A percentile compares a stretch with the other conserved stretches of the same genome.
phyloP scores from a whole-genome alignment of 2,797 vertebrate species.

The Sebastes elongatus region DNA sequence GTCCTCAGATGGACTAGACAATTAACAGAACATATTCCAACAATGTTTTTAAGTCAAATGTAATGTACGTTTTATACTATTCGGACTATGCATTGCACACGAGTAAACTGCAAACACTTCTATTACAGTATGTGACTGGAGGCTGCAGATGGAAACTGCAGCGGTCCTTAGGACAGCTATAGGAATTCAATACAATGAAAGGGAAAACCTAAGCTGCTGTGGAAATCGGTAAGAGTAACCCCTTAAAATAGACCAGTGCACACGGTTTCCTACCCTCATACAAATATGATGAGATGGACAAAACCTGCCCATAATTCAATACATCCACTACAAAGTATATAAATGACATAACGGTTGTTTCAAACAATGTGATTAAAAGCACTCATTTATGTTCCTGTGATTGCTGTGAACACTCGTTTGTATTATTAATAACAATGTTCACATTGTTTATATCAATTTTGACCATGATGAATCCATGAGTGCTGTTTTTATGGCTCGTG shows the following conservation, averaged over 20 bases:
- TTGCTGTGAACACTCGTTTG: not conserved
- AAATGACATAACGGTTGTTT: not conserved
- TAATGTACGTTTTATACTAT: not conserved
- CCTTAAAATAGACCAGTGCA: not conserved
- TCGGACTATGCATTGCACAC: not conserved
- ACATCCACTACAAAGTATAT: not conserved
- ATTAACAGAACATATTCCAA: not conserved
- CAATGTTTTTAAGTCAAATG: not conserved
- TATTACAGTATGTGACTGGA: not conserved
- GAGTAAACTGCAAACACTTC: not conserved
- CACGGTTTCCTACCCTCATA: not conserved
- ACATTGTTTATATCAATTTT: not conserved
- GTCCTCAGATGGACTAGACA: not conserved
- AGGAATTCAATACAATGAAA: slow-evolving; percentile 2
- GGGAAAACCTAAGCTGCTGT: not conserved
- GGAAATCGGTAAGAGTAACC: not conserved
- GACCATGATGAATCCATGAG: not conserved
- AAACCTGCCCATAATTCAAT: not conserved
- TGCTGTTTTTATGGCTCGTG: no score
- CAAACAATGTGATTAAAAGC: not conserved
- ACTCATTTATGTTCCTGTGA: not conserved
- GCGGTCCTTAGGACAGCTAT: not conserved
- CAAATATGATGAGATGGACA: not conserved
- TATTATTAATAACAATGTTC: not conserved
- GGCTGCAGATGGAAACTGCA: not conserved